Evolutionary conservation across 2,113 vertebrate genomes (phyloP).

Genomic region (Corydoras sp.): DNA sequence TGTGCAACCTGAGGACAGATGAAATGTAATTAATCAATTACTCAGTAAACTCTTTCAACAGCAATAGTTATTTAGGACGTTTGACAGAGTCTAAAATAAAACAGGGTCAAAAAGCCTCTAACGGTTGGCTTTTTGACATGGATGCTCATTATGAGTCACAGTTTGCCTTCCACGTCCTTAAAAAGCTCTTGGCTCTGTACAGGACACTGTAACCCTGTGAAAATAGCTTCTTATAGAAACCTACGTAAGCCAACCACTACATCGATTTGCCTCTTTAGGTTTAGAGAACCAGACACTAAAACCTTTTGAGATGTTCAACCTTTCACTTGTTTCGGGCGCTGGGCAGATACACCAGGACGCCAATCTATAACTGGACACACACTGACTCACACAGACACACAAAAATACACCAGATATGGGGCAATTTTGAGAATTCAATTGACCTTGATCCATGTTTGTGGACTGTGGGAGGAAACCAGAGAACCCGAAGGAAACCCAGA

Average conservation of each 20-base stretch:
- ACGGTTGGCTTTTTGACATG: background rate
- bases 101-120: constrained; percentile 24
- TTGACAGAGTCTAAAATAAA: background rate
- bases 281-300: background rate
- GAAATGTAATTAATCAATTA: background rate
- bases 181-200: constrained; percentile 21
- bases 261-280: background rate
- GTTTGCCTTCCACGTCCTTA: constrained; percentile 12
- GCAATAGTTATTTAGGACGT: no score
- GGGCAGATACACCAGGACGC: no score
- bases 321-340: no score
- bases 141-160: constrained; percentile 1
- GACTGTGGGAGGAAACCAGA: background rate
- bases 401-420: no score
- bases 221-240: constrained; percentile 20
- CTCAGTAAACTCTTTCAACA: no score
- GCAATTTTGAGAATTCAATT: no score
- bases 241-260: background rate
- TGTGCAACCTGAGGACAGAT: constrained; percentile 75
- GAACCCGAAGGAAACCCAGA: background rate
- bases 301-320: background rate
- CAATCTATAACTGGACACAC: no score
- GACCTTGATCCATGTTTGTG: no score
- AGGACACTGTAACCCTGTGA: constrained; percentile 24
- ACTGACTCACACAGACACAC: no score